Evolutionary conservation across 2,888 invertebrate genomes (phyloP).

Genomic region (Acanthococcus lagerstroemiae): DNA sequence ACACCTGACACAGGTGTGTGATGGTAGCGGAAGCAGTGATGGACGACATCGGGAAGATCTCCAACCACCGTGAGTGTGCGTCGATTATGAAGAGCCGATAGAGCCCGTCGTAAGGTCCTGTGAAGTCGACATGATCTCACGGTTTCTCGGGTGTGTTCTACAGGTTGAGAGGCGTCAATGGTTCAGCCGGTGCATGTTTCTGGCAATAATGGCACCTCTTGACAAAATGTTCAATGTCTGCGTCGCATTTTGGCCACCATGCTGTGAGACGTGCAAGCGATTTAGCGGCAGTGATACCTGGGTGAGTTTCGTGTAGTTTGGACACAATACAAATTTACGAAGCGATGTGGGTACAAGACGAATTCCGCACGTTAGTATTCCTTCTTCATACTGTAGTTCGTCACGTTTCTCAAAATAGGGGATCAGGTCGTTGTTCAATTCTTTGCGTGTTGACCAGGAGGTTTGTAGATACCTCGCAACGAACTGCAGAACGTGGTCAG

Average conservation of each 20-base stretch:
- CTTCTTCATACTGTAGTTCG: conserved; percentile 9
- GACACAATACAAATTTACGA: background rate
- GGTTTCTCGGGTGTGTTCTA: conserved; percentile 35
- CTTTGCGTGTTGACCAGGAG: conserved; percentile 6
- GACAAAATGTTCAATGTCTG: conserved; percentile 32
- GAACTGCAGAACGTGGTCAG: conserved; percentile 2
- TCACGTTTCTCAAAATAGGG: background rate
- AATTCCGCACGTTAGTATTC: background rate
- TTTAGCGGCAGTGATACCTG: conserved; percentile 35
- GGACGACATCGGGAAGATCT: conserved; percentile 32
- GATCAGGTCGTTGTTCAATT: background rate
- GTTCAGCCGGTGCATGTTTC: conserved; percentile 32
- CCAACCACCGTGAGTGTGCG: conserved; percentile 33
- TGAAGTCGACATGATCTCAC: conserved; percentile 37
- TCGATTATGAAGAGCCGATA: conserved; percentile 35
- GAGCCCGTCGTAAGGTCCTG: conserved; percentile 34
- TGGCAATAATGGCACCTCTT: conserved; percentile 33
- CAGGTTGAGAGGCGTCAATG: conserved; percentile 32
- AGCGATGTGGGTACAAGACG: conserved; percentile 25
- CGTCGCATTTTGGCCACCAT: conserved; percentile 34
- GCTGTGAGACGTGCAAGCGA: conserved; percentile 35
- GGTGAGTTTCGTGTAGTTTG: conserved; percentile 31
- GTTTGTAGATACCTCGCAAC: conserved; percentile 1
- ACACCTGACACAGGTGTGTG: background rate
- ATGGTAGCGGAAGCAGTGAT: conserved; percentile 10